A percentile compares a stretch with the other conserved stretches of the same genome.
Evolutionary conservation across 2,888 invertebrate genomes (phyloP).

Genomic region (Latrodectus hesperus): DNA sequence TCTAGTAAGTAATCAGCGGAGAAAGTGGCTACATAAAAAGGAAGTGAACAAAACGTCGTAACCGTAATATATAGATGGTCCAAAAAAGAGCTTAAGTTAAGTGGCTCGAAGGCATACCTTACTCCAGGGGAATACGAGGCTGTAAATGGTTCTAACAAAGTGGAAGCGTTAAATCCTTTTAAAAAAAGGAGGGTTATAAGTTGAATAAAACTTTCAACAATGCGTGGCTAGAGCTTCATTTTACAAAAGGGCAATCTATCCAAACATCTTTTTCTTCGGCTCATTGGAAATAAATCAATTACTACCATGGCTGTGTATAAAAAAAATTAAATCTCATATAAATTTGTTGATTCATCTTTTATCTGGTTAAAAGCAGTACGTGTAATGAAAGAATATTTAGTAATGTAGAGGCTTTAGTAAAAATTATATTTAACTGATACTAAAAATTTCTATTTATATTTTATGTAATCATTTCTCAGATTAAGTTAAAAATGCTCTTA

Average conservation of each 20-base stretch:
- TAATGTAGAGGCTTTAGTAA: too few species aligned
- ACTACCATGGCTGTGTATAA: too few species aligned
- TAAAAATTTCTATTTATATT: too few species aligned
- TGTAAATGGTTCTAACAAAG: slow-evolving; percentile 45
- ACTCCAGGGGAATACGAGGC: background rate
- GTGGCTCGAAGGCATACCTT: slow-evolving; percentile 31
- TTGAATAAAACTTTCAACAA: slow-evolving; percentile 14
- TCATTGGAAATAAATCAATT: too few species aligned
- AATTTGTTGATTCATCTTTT: too few species aligned
- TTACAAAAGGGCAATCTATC: background rate
- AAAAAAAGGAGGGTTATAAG: slow-evolving; percentile 38
- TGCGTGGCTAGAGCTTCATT: background rate
- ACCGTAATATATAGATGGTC: slow-evolving; percentile 33
- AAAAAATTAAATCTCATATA: too few species aligned
- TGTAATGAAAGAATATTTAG: too few species aligned
- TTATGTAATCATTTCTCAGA: too few species aligned
- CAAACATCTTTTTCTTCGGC: too few species aligned
- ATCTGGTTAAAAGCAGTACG: too few species aligned
- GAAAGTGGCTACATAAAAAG: background rate
- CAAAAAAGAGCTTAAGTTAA: slow-evolving; percentile 27
- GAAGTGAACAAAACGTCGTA: background rate
- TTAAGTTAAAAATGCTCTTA: too few species aligned
- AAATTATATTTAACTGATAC: too few species aligned
- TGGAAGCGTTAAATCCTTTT: slow-evolving; percentile 38
- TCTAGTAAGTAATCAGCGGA: background rate